Percentiles rank a stretch among this genome's conserved stretches.
These are phyloP conservation scores for Hermaeophaga mercurialis DNA, from an alignment of 2,888 invertebrate species.

Conservation along the genomic window DNA sequence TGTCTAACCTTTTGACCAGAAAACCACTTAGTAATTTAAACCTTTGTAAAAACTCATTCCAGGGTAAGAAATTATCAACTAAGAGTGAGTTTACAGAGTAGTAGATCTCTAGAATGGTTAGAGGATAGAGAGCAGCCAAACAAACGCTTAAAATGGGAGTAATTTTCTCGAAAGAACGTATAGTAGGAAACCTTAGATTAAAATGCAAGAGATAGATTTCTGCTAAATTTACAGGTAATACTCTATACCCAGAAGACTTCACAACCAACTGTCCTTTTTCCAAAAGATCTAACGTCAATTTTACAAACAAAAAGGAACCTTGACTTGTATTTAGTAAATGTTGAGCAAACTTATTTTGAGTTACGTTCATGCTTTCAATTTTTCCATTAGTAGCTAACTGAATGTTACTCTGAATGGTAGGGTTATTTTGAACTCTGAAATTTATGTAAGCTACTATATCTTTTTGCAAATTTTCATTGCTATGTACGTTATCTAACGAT, in stretches of 20 bases:
- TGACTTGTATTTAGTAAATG: conserved; percentile 82
- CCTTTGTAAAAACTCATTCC: conserved; percentile 89
- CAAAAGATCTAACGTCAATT: conserved; percentile 88
- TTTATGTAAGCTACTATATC: conserved; percentile 89
- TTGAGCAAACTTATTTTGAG: conserved; percentile 80
- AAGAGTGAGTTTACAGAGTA: conserved; percentile 89
- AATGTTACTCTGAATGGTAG: conserved; percentile 84
- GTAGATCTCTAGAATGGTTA: conserved; percentile 89
- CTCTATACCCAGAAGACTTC: conserved; percentile 93
- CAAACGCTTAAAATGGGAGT: conserved; percentile 89
- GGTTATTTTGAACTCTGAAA: conserved; percentile 78
- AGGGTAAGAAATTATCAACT: conserved; percentile 78
- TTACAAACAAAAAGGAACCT: conserved; percentile 91
- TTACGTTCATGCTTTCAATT: conserved; percentile 67
- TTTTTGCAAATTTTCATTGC: conserved; percentile 79
- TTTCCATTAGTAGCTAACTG: conserved; percentile 66
- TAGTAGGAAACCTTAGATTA: conserved; percentile 89
- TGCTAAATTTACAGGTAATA: conserved; percentile 83
- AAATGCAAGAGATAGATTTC: conserved; percentile 92
- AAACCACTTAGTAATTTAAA: conserved; percentile 87
- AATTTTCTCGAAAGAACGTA: conserved; percentile 87
- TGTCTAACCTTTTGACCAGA: conserved; percentile 87
- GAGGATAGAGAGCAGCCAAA: conserved; percentile 87
- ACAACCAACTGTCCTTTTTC: conserved; percentile 91
- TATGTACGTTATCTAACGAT: conserved; percentile 71